Evolutionary conservation across 2,888 invertebrate species (phyloP), one percentile per base, ranked within the genome.

Genomic region (Ypsolopha scabrella): DNA sequence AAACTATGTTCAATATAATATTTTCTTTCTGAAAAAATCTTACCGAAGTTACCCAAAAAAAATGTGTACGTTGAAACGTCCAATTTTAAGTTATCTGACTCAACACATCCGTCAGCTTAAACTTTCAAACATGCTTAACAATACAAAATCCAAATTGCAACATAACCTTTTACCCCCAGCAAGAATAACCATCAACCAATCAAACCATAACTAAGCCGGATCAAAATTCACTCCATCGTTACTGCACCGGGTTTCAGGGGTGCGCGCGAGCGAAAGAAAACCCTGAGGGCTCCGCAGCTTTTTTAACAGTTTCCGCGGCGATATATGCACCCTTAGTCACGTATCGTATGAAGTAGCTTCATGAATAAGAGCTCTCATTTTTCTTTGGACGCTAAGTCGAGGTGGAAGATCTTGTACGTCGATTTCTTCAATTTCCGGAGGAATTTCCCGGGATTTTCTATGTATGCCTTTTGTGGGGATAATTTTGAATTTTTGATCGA

Each of bases 301-400:
- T 80, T 78, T 81, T 81, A 79, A 76, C 77, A 77, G 78, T 75
- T 75, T 73, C 72, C 64, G 65, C 11, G 63, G 64, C 74, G 74
- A 77, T 77, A 73, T 82, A 83, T 82, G 80, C 82, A 81, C 85
- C 85, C 78, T 71, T 64, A 70, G 80, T 83, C 85, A 85, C 85
- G 85, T 85, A 74, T 73, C 73, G 70, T 78, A 83, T 80, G 80
- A 76, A 83, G 77, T 75, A 72, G 80, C 80, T 77, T 75, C 79
- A 79, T 76, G 80, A 72, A 77, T 82, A 78, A 80, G 73, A 71
- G 72, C 70, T 72, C 73, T 70, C 80, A 81, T 82, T 82, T 81
- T 80, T 83, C 77, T 80, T 71, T 70, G 34, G 43, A 39, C 39
- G 41, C 49, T 41, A 41, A 39, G 7, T 36, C 36, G 35, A 48